Evolutionary conservation across 2,113 vertebrate species (phyloP).

Genomic region (Scatophagus argus): DNA sequence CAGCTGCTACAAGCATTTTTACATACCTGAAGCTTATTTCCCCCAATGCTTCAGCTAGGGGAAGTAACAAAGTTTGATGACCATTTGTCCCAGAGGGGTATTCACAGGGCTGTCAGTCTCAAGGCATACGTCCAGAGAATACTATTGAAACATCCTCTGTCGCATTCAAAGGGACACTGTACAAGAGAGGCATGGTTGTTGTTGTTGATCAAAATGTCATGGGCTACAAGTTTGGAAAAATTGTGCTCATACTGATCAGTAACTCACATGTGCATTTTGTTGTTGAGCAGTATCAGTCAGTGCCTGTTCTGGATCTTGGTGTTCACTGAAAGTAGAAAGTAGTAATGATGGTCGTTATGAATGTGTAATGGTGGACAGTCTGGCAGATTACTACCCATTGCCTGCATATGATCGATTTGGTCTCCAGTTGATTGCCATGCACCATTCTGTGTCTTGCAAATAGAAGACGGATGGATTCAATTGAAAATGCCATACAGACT

Average conservation of each 20-base stretch:
- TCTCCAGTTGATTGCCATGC: background rate
- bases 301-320: background rate
- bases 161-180: background rate
- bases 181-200: background rate
- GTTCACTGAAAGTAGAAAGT: background rate
- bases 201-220: background rate
- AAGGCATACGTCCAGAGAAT: background rate
- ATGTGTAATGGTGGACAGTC: background rate
- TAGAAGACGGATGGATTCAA: background rate
- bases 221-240: background rate
- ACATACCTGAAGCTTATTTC: background rate
- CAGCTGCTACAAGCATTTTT: background rate
- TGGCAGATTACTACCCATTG: background rate
- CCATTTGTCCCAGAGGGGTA: background rate
- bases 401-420: background rate
- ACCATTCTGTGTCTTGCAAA: background rate
- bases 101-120: background rate
- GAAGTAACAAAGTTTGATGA: background rate
- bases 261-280: background rate
- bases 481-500: background rate
- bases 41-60: background rate
- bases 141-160: constrained; percentile 1
- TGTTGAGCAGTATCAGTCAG: background rate
- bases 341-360: background rate
- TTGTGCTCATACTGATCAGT: background rate